Evolutionary conservation across 2,888 invertebrate genomes (phyloP).

Genomic region (Alviniconcha strummeri): DNA sequence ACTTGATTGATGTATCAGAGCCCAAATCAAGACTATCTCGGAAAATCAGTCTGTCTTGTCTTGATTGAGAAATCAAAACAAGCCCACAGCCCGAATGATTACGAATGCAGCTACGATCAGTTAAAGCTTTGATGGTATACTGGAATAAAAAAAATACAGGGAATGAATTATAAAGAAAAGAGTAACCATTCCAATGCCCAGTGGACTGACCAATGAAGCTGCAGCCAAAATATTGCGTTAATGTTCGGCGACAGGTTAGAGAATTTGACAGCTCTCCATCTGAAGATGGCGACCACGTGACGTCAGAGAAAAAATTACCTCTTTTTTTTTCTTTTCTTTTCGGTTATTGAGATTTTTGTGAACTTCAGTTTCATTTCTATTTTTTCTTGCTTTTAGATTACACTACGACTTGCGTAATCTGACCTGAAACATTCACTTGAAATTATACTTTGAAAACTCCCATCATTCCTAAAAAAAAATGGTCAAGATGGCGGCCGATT

Average conservation of each 20-base stretch:
- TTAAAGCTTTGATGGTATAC: no score
- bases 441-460: no score
- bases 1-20: not conserved
- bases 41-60: no score
- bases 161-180: not conserved
- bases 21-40: not conserved
- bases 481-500: no score
- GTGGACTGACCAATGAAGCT: slow-evolving; percentile 19
- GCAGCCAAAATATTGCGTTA: not conserved
- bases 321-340: no score
- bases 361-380: no score
- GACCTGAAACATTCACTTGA: no score
- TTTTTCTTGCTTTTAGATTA: no score
- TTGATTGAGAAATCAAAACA: not conserved
- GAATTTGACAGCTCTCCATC: slow-evolving; percentile 20
- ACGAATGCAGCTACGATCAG: not conserved
- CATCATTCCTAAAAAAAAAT: not conserved
- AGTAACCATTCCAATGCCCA: not conserved
- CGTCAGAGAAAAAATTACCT: slow-evolving; percentile 13
- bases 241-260: not conserved
- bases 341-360: no score
- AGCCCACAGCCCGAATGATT: not conserved
- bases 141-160: not conserved
- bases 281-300: slow-evolving; percentile 27
- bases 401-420: no score